Evolutionary conservation across 1,140 invertebrate species (phyloP), one percentile per base, ranked within the genome.

Genomic region (Acromyrmex charruanus): DNA sequence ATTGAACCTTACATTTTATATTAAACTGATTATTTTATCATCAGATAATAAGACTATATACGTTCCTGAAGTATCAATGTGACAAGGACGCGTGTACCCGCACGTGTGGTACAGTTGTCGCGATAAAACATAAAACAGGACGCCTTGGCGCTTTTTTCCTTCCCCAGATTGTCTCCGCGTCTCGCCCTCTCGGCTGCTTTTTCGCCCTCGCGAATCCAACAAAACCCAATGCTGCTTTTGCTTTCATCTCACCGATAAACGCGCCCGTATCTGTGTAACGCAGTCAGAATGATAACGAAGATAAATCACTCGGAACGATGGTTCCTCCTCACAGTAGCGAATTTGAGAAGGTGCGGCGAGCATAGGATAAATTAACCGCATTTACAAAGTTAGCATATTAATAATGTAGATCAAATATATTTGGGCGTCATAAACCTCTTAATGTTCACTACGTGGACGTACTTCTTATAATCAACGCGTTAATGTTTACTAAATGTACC

Each of bases 201-300:
- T 87, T 55, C 75, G n/a, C 53, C 44, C 49, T 39, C 44, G 74
- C 81, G 35, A 68, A 88, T 58, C 59, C 85, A n/a, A 44, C 16
- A 28, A 25, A 49, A 82, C 77, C 55, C 55, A 80, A 53, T 66
- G 68, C 63, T n/a, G 51, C 59, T 86, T 71, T 59, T 59, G 74
- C 81, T 85, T 89, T 89, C 88, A 89, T 89, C 87, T 89, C 51
- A 28, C 81, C 88, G 88, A 89, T 86, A 88, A 88, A 69, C 75
- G 44, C 7, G 21, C 21, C 55, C 35, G 39, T 82, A 72, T 77
- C 84, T 71, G 55, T 28, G 72, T 28, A 69, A 68, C 25, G 55
- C 21, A 69, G 77, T 84, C 25, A 63, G 28, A 51, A 88, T 68
- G 71, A 88, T 88, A 69, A 84, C 86, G 63, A 44, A 69, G 69